Conservation (phyloP, 2,888 invertebrate species). For the Cerastis rubricosa region DNA sequence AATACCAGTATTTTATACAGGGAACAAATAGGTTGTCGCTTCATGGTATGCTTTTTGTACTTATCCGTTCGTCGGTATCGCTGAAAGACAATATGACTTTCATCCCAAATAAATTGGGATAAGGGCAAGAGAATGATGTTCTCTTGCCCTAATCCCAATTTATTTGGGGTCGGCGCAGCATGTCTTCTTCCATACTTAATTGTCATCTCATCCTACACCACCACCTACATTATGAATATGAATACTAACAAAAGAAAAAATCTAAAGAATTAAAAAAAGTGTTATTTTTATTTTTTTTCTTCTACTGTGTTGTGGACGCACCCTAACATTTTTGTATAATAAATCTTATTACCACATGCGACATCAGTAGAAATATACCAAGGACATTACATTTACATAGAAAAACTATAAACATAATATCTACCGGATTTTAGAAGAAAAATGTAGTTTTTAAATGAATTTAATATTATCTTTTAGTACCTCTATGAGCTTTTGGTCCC, state of each 20-base stretch:
- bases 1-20: neutral
- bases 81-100: neutral
- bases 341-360: conserved; percentile 17
- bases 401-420: conserved; percentile 18
- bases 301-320: neutral
- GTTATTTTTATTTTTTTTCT: neutral
- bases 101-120: too few relatives aligned
- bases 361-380: conserved; percentile 32
- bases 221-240: neutral
- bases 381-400: conserved; percentile 41
- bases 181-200: too few relatives aligned
- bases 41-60: neutral
- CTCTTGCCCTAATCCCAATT: too few relatives aligned
- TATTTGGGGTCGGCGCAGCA: too few relatives aligned
- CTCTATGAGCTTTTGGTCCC: neutral
- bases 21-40: too few relatives aligned
- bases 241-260: neutral
- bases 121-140: too few relatives aligned
- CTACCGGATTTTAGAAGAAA: conserved; percentile 29
- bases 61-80: neutral
- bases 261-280: too few relatives aligned
- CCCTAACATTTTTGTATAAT: conserved; percentile 4
- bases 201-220: too few relatives aligned
- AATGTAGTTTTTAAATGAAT: neutral
- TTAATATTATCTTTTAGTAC: neutral